Conservation (phyloP, 64 coral and sea anemone species). For the Montipora capricornis region DNA sequence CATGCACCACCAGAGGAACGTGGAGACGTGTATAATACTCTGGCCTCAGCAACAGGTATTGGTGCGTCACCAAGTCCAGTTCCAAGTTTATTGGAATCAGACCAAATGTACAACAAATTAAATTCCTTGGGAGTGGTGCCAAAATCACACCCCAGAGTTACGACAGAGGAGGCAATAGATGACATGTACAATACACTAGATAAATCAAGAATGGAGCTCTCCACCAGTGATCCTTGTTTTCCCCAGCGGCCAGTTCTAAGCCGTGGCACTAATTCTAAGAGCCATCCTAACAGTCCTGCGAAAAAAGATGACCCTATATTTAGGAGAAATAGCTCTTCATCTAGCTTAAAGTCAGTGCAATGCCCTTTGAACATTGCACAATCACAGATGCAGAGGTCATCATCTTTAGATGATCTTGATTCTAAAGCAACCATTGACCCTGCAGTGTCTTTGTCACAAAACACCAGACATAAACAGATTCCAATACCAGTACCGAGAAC, state of each 20-base stretch:
- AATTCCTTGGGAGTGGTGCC: not conserved
- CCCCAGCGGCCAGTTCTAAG: not conserved
- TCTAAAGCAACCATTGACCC: conserved; percentile 62
- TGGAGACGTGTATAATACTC: conserved; percentile 27
- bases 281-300: not conserved
- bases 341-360: conserved; percentile 11
- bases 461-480: not conserved
- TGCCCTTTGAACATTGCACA: conserved; percentile 29
- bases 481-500: conserved; percentile 29
- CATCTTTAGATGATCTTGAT: conserved; percentile 60
- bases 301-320: not conserved
- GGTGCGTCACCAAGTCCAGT: not conserved
- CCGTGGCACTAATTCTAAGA: not conserved
- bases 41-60: not conserved
- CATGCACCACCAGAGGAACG: not conserved
- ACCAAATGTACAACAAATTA: conserved; percentile 29
- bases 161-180: not conserved
- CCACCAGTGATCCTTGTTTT: not conserved
- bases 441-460: conserved; percentile 15
- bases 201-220: not conserved
- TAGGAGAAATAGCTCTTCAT: conserved; percentile 34
- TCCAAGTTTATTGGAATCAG: not conserved
- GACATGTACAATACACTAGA: conserved; percentile 57
- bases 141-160: too few species aligned
- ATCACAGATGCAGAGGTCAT: not conserved